A percentile compares a stretch with the other conserved stretches of the same genome.
These are phyloP conservation scores for Pyrocephalus nanus DNA, from an alignment of 2,797 vertebrate genomes.

Conservation along the genomic window DNA sequence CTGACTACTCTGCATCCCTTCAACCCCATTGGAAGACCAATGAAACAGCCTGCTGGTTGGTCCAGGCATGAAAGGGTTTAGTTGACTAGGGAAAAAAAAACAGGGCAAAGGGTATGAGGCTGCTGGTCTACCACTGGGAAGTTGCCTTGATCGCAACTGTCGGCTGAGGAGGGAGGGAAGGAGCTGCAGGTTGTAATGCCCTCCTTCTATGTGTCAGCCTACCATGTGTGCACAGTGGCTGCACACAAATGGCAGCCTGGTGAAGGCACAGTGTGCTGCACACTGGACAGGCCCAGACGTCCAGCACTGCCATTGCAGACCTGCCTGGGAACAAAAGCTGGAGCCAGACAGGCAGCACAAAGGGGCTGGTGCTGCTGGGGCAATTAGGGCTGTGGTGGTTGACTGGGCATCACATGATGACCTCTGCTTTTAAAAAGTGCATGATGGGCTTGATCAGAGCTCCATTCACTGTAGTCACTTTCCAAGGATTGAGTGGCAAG, in stretches of 20 bases:
- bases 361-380: not conserved
- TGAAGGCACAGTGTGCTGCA: accelerated
- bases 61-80: not conserved
- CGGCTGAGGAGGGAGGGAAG: not conserved
- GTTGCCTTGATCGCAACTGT: not conserved
- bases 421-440: not conserved
- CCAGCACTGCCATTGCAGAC: not conserved
- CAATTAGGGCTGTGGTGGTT: not conserved
- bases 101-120: not conserved
- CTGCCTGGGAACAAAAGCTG: not conserved
- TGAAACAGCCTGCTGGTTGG: not conserved
- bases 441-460: not conserved
- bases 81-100: not conserved
- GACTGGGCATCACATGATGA: not conserved
- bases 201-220: not conserved
- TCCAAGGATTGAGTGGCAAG: not conserved
- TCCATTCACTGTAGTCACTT: not conserved
- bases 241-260: not conserved
- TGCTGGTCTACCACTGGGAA: not conserved
- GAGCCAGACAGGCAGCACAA: not conserved
- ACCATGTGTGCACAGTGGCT: accelerated
- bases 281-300: not conserved
- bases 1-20: not conserved
- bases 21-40: not conserved
- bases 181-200: not conserved